phyloP scores from a whole-genome alignment of 2,888 invertebrate genomes.

The Rhimphoctona megacephalus region DNA sequence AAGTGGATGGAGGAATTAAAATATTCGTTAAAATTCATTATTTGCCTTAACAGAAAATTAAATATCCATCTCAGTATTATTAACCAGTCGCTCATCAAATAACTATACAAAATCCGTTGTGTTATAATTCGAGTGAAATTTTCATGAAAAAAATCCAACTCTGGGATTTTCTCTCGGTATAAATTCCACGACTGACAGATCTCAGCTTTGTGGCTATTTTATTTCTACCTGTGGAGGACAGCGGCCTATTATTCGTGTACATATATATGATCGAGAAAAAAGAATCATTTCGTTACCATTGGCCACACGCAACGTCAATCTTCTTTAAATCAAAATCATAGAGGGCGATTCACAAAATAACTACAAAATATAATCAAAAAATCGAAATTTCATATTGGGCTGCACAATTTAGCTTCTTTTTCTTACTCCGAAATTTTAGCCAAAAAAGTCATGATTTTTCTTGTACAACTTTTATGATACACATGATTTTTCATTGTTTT shows the following conservation, averaged over 20 bases:
- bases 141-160: conserved; percentile 18
- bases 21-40: conserved; percentile 1
- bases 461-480: background rate
- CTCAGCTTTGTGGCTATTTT: conserved; percentile 20
- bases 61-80: background rate
- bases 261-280: conserved; percentile 2
- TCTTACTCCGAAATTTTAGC: background rate
- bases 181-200: conserved; percentile 66
- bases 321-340: conserved; percentile 43
- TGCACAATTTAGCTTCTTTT: background rate
- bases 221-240: conserved; percentile 32
- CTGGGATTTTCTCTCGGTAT: conserved; percentile 27
- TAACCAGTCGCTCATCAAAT: too few species aligned
- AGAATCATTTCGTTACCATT: conserved; percentile 34
- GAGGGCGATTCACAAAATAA: conserved; percentile 13
- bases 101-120: background rate
- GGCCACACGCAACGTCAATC: conserved; percentile 49
- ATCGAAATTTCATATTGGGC: background rate
- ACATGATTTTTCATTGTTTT: too few species aligned
- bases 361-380: background rate
- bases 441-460: background rate
- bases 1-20: background rate
- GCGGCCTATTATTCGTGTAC: conserved; percentile 19
- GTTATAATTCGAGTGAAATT: conserved; percentile 9
- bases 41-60: background rate